Base-by-base conservation (phyloP, 2,888 invertebrate genomes). In the Tetanocera ferruginea region DNA sequence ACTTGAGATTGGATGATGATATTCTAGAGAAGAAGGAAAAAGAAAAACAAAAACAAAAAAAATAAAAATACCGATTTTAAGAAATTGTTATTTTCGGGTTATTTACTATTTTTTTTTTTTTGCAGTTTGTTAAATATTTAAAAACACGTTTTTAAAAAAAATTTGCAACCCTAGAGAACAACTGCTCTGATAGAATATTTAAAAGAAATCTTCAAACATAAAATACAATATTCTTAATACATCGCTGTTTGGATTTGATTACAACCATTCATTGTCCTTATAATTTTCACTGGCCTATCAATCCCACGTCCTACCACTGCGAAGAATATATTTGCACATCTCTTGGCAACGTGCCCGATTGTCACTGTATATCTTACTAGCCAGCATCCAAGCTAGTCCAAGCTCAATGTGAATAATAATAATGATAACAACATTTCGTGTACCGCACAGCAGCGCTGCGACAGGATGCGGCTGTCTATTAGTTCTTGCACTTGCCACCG, bases 381-480 rank as follows among this genome's bases (percentile, higher is more conserved):
- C 23, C 9, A 67, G 11, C 23, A 19, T 67, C 67, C 31, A 28
- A 17, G n/a, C 25, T 51, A 51, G 28, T 43, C 49, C 43, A 28
- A 43, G 69, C 67, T 57, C 37, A 60, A 67, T 69, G 69, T 67
- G 69, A 67, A 76, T 67, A 76, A 76, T 76, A 75, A 52, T 67
- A 76, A 76, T 76, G 52, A 52, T 28, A 66, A 49, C 52, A 37
- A 75, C n/a, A 19, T 66, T 55, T 17, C 37, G 60, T 60, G 60
- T 49, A 19, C 69, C 51, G 51, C 25, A 69, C 69, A 19, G 14
- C 51, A 51, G 31, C 69, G 17, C 28, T 49, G 19, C 57, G 14
- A 57, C 57, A 4, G 57, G 55, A 55, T 57, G 57, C 57, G 55
- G 71, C 57, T 72, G 71, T 57, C 71, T 57, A 72, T 72, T 72